Percentiles rank a stretch among this genome's conserved stretches.
These are phyloP conservation scores for Platysternon megacephalum DNA, from an alignment of 2,113 vertebrate species.

Conservation along the genomic window DNA sequence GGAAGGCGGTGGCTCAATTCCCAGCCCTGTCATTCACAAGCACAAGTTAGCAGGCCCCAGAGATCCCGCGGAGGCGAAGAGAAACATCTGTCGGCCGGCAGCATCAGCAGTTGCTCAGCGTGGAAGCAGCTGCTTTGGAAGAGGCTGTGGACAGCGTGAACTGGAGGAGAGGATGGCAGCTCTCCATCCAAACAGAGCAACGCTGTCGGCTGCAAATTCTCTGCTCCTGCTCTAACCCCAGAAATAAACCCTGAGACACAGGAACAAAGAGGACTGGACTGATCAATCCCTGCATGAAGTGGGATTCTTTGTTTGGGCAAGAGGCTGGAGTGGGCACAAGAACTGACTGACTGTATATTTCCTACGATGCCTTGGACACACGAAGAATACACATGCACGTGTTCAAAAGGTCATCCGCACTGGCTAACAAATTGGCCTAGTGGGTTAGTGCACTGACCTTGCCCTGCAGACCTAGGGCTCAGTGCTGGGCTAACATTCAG, in stretches of 20 bases:
- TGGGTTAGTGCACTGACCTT: background rate
- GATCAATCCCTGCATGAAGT: background rate
- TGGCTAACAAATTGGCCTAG: background rate
- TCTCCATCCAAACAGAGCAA: background rate
- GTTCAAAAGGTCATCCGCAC: background rate
- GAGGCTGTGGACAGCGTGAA: background rate
- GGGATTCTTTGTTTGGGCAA: background rate
- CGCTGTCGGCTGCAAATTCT: background rate
- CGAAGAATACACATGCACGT: background rate
- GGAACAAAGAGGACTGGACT: background rate
- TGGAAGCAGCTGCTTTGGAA: background rate
- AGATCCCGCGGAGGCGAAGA: background rate
- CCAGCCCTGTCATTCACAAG: background rate
- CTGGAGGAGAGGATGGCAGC: background rate
- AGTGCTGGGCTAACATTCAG: background rate
- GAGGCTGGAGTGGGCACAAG: background rate
- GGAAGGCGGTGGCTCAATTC: background rate
- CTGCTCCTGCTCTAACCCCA: background rate
- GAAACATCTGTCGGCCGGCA: background rate
- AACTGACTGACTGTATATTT: background rate
- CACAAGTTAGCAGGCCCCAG: background rate
- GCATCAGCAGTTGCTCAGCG: background rate
- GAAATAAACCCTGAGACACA: background rate
- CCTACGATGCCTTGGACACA: background rate
- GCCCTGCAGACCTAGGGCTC: background rate